Evolutionary conservation across 1,140 invertebrate species (phyloP).

Genomic region (Aphelinus certus): DNA sequence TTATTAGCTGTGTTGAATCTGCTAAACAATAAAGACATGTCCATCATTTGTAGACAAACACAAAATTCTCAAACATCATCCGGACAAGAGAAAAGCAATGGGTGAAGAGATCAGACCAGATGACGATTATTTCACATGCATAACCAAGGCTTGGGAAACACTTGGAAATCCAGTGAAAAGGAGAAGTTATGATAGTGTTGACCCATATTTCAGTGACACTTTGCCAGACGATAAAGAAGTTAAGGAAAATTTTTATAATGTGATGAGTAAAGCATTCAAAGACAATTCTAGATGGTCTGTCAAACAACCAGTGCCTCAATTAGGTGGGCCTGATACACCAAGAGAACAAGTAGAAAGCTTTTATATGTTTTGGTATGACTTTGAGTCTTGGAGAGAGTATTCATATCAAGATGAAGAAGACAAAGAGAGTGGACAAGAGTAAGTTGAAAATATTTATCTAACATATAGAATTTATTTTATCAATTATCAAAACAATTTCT

Average conservation of each 20-base stretch:
- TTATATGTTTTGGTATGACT: constrained; percentile 95
- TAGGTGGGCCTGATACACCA: constrained; percentile 80
- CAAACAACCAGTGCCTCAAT: constrained; percentile 83
- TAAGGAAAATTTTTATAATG: constrained; percentile 85
- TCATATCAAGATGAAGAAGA: constrained; percentile 99
- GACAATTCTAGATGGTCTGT: constrained; percentile 93
- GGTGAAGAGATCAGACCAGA: constrained; percentile 86
- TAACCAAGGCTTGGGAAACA: constrained; percentile 97
- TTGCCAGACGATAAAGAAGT: constrained; percentile 81
- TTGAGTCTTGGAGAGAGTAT: constrained; percentile 98
- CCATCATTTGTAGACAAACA: constrained; percentile 70
- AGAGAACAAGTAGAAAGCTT: constrained; percentile 84
- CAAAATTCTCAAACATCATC: constrained; percentile 96
- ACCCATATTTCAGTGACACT: constrained; percentile 92
- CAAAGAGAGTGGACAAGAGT: constrained; percentile 94
- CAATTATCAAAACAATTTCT: too few relatives aligned
- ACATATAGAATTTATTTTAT: constrained; percentile 11
- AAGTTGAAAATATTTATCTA: constrained; percentile 41
- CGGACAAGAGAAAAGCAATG: constrained; percentile 92
- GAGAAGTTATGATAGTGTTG: constrained; percentile 94
- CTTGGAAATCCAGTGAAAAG: constrained; percentile 84
- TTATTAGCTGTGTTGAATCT: too few relatives aligned
- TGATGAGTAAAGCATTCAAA: constrained; percentile 84
- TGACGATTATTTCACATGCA: constrained; percentile 98
- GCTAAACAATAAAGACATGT: background rate